Evolutionary conservation across 1,140 invertebrate species (phyloP), one percentile per base, ranked within the genome.

Genomic region (Zaprionus capensis): DNA sequence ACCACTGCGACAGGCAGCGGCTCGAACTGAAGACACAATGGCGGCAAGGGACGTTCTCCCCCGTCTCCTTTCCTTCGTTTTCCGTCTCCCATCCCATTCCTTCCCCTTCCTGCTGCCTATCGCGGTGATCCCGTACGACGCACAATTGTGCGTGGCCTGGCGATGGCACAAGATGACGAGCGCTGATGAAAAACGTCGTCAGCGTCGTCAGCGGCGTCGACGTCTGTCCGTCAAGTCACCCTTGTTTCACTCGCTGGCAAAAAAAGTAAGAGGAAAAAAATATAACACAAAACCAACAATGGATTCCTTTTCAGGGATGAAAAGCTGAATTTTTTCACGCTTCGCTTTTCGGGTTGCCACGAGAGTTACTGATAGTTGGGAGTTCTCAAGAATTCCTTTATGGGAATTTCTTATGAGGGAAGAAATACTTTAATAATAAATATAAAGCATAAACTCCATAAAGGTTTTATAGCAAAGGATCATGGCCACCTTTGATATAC

Each of bases 81-180:
- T 15, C 69, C 49, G 22, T 62, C n/a, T 28, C 36, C 56, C 31
- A 17, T 51, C 28, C n/a, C n/a, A 28, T 20, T 28, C 51, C 28
- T 31, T 26, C 4, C 34, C 26, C 20, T 34, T 57, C 38, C 53
- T 26, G 15, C 22, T 61, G 57, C 22, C 51, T 38, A 34, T 31
- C 44, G 7, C 44, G 14, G n/a, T 62, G 59, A 64, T 78, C 74
- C 71, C 71, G 73, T 64, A 63, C 66, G 15, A 71, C 81, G 71
- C 72, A 76, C 58, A 77, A 67, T 76, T 73, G 69, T 80, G 78
- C 81, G 78, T 67, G 70, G 72, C 63, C 63, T 85, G 85, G 64
- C 85, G 85, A 91, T 87, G 87, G 76, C 86, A 91, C 87, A 81
- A 91, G 82, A 90, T 86, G 86, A 91, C 87, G 86, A 91, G 82